A percentile compares a stretch with the other conserved stretches of the same genome.
These are phyloP conservation scores for Torymus tubicola DNA, from an alignment of 2,888 invertebrate species.

Conservation along the genomic window DNA sequence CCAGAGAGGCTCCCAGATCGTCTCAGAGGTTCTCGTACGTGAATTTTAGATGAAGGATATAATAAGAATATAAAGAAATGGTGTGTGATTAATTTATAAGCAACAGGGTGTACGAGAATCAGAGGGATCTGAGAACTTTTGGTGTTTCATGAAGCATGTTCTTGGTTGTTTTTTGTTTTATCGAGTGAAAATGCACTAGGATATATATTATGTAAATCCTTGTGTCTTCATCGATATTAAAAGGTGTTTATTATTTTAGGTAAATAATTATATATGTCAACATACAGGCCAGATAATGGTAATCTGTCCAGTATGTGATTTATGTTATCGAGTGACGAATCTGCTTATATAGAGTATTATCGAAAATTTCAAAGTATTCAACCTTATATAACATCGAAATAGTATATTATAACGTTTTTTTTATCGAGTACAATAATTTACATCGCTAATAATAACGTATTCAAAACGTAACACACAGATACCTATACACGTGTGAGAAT, in stretches of 20 bases:
- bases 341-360: slow-evolving; percentile 18
- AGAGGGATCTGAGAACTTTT: slow-evolving; percentile 54
- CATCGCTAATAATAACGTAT: too few relatives aligned
- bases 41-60: slow-evolving; percentile 6
- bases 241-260: slow-evolving; percentile 26
- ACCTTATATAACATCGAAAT: too few relatives aligned
- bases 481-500: too few relatives aligned
- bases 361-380: neutral
- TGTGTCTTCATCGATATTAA: slow-evolving; percentile 20
- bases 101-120: slow-evolving; percentile 19
- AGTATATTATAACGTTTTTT: too few relatives aligned
- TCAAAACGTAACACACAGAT: too few relatives aligned
- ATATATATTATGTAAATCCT: neutral
- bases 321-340: slow-evolving; percentile 27
- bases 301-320: slow-evolving; percentile 41
- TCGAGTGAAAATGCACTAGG: neutral
- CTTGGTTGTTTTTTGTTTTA: neutral
- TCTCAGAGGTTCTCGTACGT: slow-evolving; percentile 1
- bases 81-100: neutral
- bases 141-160: slow-evolving; percentile 46
- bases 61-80: neutral
- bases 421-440: too few relatives aligned
- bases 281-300: slow-evolving; percentile 38
- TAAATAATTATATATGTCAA: slow-evolving; percentile 18
- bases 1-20: slow-evolving; percentile 41